Evolutionary conservation across 2,797 vertebrate species (phyloP).

Genomic region (Propithecus deckenii): DNA sequence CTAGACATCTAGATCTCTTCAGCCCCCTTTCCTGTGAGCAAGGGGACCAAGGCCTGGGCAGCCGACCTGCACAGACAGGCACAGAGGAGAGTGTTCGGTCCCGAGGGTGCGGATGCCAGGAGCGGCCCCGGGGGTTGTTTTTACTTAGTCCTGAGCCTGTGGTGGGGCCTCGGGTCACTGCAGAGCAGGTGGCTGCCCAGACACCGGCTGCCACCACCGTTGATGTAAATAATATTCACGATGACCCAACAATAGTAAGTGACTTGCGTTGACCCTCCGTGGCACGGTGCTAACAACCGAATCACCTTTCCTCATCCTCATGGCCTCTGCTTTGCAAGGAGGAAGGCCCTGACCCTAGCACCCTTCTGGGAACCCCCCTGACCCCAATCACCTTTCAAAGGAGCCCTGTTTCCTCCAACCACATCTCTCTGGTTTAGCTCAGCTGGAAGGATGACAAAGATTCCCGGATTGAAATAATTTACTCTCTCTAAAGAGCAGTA

Average conservation of each 20-base stretch:
- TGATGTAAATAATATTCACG: accelerated
- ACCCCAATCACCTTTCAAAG: background rate
- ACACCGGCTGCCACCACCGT: accelerated
- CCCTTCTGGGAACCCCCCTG: accelerated
- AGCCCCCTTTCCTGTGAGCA: background rate
- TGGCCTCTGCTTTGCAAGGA: background rate
- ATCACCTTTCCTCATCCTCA: accelerated
- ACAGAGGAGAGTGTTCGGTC: accelerated
- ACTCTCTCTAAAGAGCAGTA: accelerated
- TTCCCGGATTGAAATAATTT: background rate
- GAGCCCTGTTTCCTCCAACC: background rate
- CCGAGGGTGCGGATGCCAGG: accelerated
- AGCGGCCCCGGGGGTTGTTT: background rate
- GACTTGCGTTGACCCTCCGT: accelerated
- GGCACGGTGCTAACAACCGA: accelerated
- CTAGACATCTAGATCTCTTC: accelerated
- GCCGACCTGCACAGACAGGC: background rate
- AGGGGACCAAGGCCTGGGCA: background rate
- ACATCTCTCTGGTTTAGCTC: background rate
- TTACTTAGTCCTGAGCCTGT: background rate
- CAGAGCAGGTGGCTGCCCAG: background rate
- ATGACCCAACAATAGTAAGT: accelerated
- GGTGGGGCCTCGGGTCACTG: background rate
- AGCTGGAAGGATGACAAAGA: background rate
- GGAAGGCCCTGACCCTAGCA: accelerated